Percentiles rank a stretch among this genome's conserved stretches.
Evolutionary conservation across 1,140 invertebrate species (phyloP).

Genomic region (Heliothis subflexa): DNA sequence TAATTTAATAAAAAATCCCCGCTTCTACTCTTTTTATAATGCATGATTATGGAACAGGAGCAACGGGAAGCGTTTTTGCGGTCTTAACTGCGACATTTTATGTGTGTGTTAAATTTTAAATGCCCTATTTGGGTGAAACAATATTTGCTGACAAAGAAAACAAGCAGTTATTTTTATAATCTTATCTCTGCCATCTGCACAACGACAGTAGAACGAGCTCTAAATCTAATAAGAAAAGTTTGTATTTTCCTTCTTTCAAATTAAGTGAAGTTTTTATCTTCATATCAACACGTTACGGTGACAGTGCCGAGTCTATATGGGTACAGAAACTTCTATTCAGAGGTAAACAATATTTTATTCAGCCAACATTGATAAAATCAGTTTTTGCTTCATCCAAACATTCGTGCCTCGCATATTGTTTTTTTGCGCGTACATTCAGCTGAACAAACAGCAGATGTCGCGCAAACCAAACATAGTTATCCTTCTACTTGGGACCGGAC

Average conservation of each 20-base stretch:
- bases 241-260: slow-evolving; percentile 15
- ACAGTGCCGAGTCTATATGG: not conserved
- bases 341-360: slow-evolving; percentile 50
- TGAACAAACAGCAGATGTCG: slow-evolving; percentile 64
- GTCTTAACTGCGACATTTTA: slow-evolving; percentile 29
- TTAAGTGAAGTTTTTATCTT: slow-evolving; percentile 44
- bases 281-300: slow-evolving; percentile 42
- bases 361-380: slow-evolving; percentile 59
- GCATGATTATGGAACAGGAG: slow-evolving; percentile 27
- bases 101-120: slow-evolving; percentile 18
- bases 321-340: slow-evolving; percentile 18
- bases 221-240: slow-evolving; percentile 32
- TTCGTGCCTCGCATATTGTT: slow-evolving; percentile 54
- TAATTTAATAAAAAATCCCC: slow-evolving; percentile 67
- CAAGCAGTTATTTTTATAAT: slow-evolving; percentile 10
- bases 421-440: slow-evolving; percentile 54
- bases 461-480: slow-evolving; percentile 68
- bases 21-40: slow-evolving; percentile 49
- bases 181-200: not conserved
- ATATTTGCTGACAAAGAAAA: slow-evolving; percentile 26
- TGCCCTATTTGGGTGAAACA: slow-evolving; percentile 5
- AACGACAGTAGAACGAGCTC: not conserved
- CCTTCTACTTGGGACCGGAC: slow-evolving; percentile 48
- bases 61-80: slow-evolving; percentile 25
- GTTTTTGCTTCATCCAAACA: slow-evolving; percentile 56